Conservation (phyloP, 1,140 invertebrate species). For the Pantala flavescens region DNA sequence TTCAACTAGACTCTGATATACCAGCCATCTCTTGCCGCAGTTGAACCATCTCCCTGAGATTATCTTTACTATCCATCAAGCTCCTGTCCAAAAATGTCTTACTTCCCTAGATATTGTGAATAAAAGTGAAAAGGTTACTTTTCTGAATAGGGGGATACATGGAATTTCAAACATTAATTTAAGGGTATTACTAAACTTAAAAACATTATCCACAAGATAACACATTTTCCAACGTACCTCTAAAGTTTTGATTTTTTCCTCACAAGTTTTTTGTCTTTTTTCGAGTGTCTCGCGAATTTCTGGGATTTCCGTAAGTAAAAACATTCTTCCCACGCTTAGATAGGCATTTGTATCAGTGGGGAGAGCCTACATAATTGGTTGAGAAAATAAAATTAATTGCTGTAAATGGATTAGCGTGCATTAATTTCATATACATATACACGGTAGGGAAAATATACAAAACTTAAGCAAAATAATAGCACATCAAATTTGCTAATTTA, state of each 20-base stretch:
- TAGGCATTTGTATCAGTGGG: conserved; percentile 55
- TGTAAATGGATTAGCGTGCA: too few relatives aligned
- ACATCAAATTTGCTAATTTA: too few relatives aligned
- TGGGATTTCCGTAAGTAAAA: conserved; percentile 56
- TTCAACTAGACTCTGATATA: conserved; percentile 1
- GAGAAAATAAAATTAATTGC: conserved; percentile 19
- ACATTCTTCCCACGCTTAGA: conserved; percentile 75
- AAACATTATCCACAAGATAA: too few relatives aligned
- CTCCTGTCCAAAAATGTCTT: conserved; percentile 65
- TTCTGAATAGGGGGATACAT: too few relatives aligned
- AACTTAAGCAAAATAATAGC: too few relatives aligned
- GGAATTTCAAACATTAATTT: too few relatives aligned
- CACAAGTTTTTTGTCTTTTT: conserved; percentile 45
- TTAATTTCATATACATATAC: too few relatives aligned
- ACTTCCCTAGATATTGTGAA: conserved; percentile 42
- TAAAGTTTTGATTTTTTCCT: conserved; percentile 60
- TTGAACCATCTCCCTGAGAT: conserved; percentile 72
- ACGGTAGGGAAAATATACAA: too few relatives aligned
- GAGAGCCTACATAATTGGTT: conserved; percentile 35
- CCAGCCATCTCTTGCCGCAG: conserved; percentile 43
- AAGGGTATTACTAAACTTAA: too few relatives aligned
- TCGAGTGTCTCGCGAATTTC: conserved; percentile 53
- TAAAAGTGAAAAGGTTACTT: neutral
- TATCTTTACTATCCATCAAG: conserved; percentile 75
- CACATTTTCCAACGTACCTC: conserved; percentile 38